A percentile compares a stretch with the other conserved stretches of the same genome.
Evolutionary conservation across 2,797 vertebrate genomes (phyloP).

Genomic region (Sebastes steindachneri): DNA sequence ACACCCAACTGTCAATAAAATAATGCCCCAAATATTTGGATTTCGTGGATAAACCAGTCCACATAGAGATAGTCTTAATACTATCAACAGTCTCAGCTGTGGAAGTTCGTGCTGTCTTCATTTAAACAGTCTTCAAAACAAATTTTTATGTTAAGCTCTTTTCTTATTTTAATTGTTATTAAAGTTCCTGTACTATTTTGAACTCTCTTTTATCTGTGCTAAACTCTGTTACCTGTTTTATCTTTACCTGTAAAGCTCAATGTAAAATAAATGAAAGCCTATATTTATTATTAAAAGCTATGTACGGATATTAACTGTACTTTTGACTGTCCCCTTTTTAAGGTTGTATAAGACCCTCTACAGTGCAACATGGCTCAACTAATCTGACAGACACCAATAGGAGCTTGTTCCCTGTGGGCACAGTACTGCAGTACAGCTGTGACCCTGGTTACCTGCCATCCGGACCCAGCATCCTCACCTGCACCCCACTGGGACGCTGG

Average conservation of each 20-base stretch:
- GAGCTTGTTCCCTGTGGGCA: conserved; percentile 77
- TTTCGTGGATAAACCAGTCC: not conserved
- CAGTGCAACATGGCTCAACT: conserved; percentile 68
- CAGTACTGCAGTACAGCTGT: conserved; percentile 80
- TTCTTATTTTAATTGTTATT: not conserved
- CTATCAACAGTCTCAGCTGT: not conserved
- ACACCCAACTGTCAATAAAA: not conserved
- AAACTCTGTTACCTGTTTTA: not conserved
- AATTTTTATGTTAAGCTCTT: not conserved
- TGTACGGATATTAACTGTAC: not conserved
- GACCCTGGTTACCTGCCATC: conserved; percentile 78
- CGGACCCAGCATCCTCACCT: conserved; percentile 74
- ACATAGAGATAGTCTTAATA: not conserved
- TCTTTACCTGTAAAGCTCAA: not conserved
- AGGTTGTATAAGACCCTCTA: conserved; percentile 78
- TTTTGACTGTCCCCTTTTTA: not conserved
- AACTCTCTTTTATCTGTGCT: not conserved
- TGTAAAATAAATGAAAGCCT: not conserved
- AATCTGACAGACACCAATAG: conserved; percentile 77
- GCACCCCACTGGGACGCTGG: conserved; percentile 75
- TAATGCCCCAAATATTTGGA: not conserved
- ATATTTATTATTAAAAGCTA: not conserved
- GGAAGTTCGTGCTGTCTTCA: not conserved
- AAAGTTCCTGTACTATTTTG: not conserved
- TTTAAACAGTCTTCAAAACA: not conserved